These are phyloP conservation scores for Dynastes tityus DNA, from an alignment of 2,888 invertebrate genomes.

Conservation along the genomic window DNA sequence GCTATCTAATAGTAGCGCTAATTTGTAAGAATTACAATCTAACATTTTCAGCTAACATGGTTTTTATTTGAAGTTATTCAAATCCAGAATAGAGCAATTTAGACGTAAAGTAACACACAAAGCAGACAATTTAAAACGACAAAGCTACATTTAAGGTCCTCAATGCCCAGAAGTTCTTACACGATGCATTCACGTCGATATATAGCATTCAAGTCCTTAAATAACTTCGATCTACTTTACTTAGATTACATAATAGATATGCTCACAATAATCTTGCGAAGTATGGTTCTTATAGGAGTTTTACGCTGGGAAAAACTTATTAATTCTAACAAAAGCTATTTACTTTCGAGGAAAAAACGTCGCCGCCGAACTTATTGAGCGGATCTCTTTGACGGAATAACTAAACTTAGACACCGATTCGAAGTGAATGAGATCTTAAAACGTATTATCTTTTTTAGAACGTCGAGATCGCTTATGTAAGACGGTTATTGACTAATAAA, in stretches of 20 bases:
- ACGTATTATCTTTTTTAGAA: constrained; percentile 1
- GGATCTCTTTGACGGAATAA: constrained; percentile 13
- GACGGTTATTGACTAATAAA: constrained; percentile 2
- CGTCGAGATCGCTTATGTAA: background rate
- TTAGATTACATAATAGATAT: constrained; percentile 18
- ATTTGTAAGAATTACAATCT: too few species aligned
- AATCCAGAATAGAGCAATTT: too few species aligned
- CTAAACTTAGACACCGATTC: background rate
- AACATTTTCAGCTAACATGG: too few species aligned
- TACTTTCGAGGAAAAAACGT: constrained; percentile 2
- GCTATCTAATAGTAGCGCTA: too few species aligned
- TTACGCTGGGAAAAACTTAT: constrained; percentile 13
- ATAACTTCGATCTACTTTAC: background rate
- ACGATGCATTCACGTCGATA: constrained; percentile 1
- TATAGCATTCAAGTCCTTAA: background rate
- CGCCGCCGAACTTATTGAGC: background rate
- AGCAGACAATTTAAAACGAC: too few species aligned
- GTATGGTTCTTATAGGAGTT: background rate
- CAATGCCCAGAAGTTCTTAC: background rate
- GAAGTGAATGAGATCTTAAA: constrained; percentile 1
- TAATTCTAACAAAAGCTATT: constrained; percentile 16
- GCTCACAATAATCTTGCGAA: constrained; percentile 6
- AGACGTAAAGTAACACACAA: too few species aligned
- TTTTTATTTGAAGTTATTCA: too few species aligned
- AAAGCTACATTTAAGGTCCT: too few species aligned